Base-by-base conservation (phyloP, 2,888 invertebrate genomes). In the Epinotia brunnichana region DNA sequence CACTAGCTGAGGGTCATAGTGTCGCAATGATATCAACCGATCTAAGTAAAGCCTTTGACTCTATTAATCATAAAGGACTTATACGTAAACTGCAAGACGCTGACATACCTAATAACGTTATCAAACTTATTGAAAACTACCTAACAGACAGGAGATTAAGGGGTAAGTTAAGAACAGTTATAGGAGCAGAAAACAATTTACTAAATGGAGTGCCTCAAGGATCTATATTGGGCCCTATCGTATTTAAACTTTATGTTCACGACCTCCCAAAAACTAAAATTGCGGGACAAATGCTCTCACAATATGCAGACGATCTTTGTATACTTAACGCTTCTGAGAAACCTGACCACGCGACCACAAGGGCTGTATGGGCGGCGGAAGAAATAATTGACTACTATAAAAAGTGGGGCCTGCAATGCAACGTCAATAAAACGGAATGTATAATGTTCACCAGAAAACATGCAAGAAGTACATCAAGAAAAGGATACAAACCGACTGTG, bases 401-500 rank as follows among this genome's bases (percentile, higher is more conserved):
- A 7, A 15, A 56, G 41, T 66, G 41, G 66, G 56, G 66, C 2
- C 19, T 66, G 7, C 54, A 66, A 11, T 66, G 64, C 21, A 66
- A 66, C 15, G 39, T 54, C 5, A 54, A 54, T n/a, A 54, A 66
- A n/a, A 56, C 56, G 0, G 24, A 56, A 2, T 66, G 51, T 35
- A 51, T 63, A 51, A 51, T 63, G 51, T 66, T 66, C 10, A 66
- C 66, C 9, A 66, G 17, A 19, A 66, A 56, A 19, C 57, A 35
- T 2, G 29, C 7, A 29, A 29, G 57, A 35, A 35, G 57, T n/a
- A 9, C n/a, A n/a, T 35, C 29, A 29, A 9, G 29, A 35, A 56
- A 21, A 13, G 13, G 39, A 13, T 66, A 41, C 24, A 66, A 39
- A 21, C 41, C 56, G 7, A 66, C 53, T 15, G 54, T 66, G 17